Evolutionary conservation across 2,888 invertebrate species (phyloP).

Genomic region (Pristionchus fissidentatus): DNA sequence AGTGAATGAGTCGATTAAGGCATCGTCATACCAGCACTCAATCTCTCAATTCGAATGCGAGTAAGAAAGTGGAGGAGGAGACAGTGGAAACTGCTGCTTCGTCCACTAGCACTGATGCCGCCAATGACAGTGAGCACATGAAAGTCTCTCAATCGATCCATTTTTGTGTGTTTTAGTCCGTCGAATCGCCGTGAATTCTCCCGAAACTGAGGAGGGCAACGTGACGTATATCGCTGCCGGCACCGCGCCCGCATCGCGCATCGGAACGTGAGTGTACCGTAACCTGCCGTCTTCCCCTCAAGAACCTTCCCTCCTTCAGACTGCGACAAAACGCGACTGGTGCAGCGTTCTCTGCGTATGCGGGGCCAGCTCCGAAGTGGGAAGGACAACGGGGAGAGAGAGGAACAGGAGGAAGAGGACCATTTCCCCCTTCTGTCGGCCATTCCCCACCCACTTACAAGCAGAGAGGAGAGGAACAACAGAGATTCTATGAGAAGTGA

Average conservation of each 20-base stretch:
- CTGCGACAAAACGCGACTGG: neutral
- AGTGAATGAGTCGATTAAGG: neutral
- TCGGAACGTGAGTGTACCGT: slow-evolving; percentile 7
- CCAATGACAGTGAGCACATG: slow-evolving; percentile 3
- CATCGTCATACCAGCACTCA: slow-evolving; percentile 3
- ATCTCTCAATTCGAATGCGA: slow-evolving; percentile 2
- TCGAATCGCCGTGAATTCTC: slow-evolving; percentile 22
- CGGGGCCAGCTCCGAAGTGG: slow-evolving; percentile 19
- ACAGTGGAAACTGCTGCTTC: slow-evolving; percentile 12
- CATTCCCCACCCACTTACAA: neutral
- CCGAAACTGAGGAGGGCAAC: slow-evolving; percentile 13
- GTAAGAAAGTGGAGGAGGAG: neutral
- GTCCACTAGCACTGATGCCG: neutral
- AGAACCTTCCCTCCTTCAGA: neutral
- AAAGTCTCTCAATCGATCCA: neutral
- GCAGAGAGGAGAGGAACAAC: neutral
- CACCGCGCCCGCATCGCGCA: slow-evolving; percentile 26
- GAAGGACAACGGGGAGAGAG: no score
- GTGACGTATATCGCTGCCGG: slow-evolving; percentile 38
- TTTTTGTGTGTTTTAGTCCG: neutral
- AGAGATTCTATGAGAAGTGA: neutral
- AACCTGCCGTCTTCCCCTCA: neutral
- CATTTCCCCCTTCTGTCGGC: neutral
- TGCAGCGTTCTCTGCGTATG: slow-evolving; percentile 27
- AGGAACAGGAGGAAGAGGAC: neutral